Conservation (phyloP, 2,113 vertebrate genomes). For the Thymallus thymallus region DNA sequence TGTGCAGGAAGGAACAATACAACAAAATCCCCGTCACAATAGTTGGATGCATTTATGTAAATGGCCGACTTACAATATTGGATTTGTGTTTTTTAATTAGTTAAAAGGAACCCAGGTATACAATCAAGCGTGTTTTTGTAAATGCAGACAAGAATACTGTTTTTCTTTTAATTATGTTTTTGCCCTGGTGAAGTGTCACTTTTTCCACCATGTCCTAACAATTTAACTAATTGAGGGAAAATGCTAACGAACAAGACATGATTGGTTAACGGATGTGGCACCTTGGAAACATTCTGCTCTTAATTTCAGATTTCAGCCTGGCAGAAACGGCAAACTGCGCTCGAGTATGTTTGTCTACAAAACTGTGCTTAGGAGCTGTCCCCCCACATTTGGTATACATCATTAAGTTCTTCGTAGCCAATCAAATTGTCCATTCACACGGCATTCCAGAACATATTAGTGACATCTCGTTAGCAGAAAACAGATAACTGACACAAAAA, state of each 20-base stretch:
- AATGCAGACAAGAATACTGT: constrained; percentile 49
- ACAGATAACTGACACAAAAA: constrained; percentile 75
- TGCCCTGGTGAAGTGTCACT: constrained; percentile 49
- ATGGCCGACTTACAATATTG: constrained; percentile 62
- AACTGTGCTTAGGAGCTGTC: constrained; percentile 71
- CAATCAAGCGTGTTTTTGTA: constrained; percentile 47
- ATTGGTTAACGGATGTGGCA: constrained; percentile 65
- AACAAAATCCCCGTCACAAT: constrained; percentile 62
- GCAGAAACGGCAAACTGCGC: constrained; percentile 65
- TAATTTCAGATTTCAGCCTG: constrained; percentile 67
- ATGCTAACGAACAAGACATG: constrained; percentile 65
- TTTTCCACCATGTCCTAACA: constrained; percentile 57
- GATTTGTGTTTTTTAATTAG: constrained; percentile 69
- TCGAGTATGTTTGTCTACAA: constrained; percentile 68
- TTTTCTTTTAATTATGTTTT: constrained; percentile 71
- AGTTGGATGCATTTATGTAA: constrained; percentile 66
- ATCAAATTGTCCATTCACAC: constrained; percentile 72
- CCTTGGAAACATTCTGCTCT: constrained; percentile 60
- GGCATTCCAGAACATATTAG: constrained; percentile 79
- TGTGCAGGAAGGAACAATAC: constrained; percentile 66
- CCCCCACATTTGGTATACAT: constrained; percentile 77
- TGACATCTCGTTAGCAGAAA: constrained; percentile 77
- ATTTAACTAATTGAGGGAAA: constrained; percentile 63
- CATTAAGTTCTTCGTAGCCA: constrained; percentile 74
- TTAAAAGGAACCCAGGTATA: constrained; percentile 66